Conservation (phyloP, 2,888 invertebrate species). For the Polydrusus cervinus region DNA sequence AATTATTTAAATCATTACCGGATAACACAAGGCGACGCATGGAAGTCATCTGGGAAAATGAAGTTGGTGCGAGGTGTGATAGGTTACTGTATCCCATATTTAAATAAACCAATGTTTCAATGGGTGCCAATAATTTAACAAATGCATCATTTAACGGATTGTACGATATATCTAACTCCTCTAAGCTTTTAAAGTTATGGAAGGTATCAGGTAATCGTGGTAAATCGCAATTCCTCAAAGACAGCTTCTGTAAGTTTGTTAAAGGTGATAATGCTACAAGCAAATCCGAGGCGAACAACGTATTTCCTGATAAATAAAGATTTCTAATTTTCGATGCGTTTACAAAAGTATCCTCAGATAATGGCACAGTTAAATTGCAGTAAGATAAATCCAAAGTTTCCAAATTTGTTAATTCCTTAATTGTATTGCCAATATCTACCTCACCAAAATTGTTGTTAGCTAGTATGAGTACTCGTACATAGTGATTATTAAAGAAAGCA, state of each 20-base stretch:
- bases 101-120: conserved; percentile 79
- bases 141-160: conserved; percentile 82
- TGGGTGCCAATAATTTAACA: conserved; percentile 77
- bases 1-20: conserved; percentile 78
- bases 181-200: conserved; percentile 78
- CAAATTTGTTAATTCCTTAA: conserved; percentile 78
- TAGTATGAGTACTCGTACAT: conserved; percentile 77
- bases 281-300: conserved; percentile 79
- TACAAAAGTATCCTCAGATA: conserved; percentile 80
- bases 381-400: conserved; percentile 80
- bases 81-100: conserved; percentile 84
- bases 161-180: conserved; percentile 81
- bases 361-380: conserved; percentile 79
- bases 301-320: conserved; percentile 80
- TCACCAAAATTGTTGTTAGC: conserved; percentile 79
- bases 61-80: conserved; percentile 77
- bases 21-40: conserved; percentile 79
- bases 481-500: conserved; percentile 78
- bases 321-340: conserved; percentile 80
- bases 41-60: conserved; percentile 81
- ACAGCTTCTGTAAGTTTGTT: conserved; percentile 78
- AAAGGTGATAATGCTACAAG: conserved; percentile 79
- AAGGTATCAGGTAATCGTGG: conserved; percentile 79
- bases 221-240: conserved; percentile 80
- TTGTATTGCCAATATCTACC: conserved; percentile 78